Evolutionary conservation across 2,888 invertebrate genomes (phyloP), one percentile per base, ranked within the genome.

Genomic region (Argyresthia goedartella): DNA sequence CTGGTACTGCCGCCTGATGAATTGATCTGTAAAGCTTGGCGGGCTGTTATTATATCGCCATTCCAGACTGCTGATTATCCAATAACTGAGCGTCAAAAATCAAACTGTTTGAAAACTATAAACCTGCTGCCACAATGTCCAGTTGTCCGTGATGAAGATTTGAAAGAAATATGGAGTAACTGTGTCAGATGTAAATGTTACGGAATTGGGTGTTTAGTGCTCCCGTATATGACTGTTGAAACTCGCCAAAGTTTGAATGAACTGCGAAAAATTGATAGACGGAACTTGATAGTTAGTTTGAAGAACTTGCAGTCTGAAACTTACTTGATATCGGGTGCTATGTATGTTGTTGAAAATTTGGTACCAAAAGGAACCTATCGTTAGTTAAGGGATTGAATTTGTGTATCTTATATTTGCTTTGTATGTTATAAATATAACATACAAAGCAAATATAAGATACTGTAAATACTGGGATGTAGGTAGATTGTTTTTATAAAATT

Each of bases 31-130:
- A 71, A 71, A 78, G 75, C 76, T 81, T 85, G 84, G 84, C 84
- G 65, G 76, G 66, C 54, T 57, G 69, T 70, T 68, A 72, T 71
- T 63, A 53, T 57, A 64, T 44, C 73, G 46, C 87, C 87, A 14
- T 87, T 87, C 56, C 78, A 82, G 69, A 70, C 70, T 8, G 85
- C 86, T 1, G 87, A 87, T 61, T 81, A 82, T 59, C 87, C 87
- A 36, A 78, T 87, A 50, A 84, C 84, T 41, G 86, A 81, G 56
- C 73, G 75, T 35, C 87, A 87, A 64, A 82, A 73, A 63, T 56
- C 59, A 0, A 81, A 79, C 58, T 87, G 87, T 64, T 61, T 85
- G 35, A 78, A 77, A 57, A 73, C 76, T 51, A 65, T 87, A 54
- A 87, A 85, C 68, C 66, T 86, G 52, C 65, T 87, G 55, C 85